phyloP scores from a whole-genome alignment of 2,888 invertebrate genomes.

The Chymomyza fuscimana region DNA sequence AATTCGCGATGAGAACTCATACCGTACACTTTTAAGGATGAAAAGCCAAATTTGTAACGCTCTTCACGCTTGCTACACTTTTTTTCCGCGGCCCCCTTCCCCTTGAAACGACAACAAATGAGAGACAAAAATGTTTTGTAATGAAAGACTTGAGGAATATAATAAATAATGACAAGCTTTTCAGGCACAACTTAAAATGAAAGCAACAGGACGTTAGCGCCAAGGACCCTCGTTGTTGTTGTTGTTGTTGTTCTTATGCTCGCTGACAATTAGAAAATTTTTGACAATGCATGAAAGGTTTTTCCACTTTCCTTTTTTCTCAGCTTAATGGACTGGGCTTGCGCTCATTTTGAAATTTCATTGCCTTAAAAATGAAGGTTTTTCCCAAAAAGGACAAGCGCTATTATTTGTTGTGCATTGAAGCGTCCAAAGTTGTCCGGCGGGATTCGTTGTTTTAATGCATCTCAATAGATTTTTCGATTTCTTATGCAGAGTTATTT shows the following conservation, averaged over 20 bases:
- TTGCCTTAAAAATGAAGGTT: constrained; percentile 55
- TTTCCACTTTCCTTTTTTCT: constrained; percentile 21
- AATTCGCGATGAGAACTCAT: constrained; percentile 41
- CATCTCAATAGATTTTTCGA: not conserved
- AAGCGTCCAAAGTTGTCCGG: constrained; percentile 35
- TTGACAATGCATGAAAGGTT: constrained; percentile 44
- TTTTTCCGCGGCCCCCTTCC: not conserved
- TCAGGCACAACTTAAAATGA: not conserved
- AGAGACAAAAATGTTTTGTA: constrained; percentile 66
- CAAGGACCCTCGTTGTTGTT: not conserved
- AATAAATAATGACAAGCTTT: constrained; percentile 67
- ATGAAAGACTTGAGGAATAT: constrained; percentile 70
- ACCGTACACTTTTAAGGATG: not conserved
- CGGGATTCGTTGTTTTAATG: not conserved
- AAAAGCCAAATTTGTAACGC: constrained; percentile 34
- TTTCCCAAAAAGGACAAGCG: constrained; percentile 14
- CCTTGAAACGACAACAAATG: constrained; percentile 58
- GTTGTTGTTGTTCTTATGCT: no score
- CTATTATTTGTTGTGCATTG: constrained; percentile 43
- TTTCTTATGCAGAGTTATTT: not conserved
- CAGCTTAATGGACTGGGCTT: constrained; percentile 16
- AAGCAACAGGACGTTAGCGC: not conserved
- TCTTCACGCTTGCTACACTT: not conserved
- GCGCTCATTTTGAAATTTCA: constrained; percentile 41
- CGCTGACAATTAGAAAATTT: constrained; percentile 65